Base-by-base conservation (phyloP, 2,888 invertebrate genomes). In the Apoda limacodes region DNA sequence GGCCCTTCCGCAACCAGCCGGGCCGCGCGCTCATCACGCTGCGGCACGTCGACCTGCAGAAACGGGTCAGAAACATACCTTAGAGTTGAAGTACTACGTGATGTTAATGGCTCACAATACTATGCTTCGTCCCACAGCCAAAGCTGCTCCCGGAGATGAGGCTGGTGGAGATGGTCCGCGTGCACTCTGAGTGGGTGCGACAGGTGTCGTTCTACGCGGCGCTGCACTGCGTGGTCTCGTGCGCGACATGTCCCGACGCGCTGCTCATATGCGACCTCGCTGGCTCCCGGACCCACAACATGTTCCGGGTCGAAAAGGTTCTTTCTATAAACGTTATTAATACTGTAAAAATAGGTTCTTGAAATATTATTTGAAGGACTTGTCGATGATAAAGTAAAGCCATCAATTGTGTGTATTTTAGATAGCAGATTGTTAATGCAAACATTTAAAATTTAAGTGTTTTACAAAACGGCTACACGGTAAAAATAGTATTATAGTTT, bases 1-100 rank as follows among this genome's bases (percentile, higher is more conserved):
- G 90, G 0, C 90, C 89, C 1, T 90, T 90, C 58, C 85, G 85
- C 51, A 88, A 87, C 50, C 82, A 83, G 46, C 83, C 87, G 1
- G 86, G 87, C 27, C 70, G 83, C 5, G 84, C 87, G 10, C 55
- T 87, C 15, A 62, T 83, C 4, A 80, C 82, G 43, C 59, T 87
- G 13, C 71, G 84, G 5, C 89, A 88, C 63, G 63, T 84, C 2
- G 83, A 83, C 40, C 52, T 86, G 30, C 56, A 83, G 48, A 57
- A 53, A 22, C 75, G 67, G 59, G 85, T 83, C 28, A 37, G 34
- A 30, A 17, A 7, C 7, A 17, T 5, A 2, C 9, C 19, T 20
- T n/a, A 6, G 17, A 7, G 17, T 6, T 17, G 7, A 17, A 17
- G 17, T 17, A 17, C 17, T 17, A 7, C 7, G 17, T 17, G 17